Base-by-base conservation (phyloP, 2,888 invertebrate genomes). In the Ormyrus rosae region DNA sequence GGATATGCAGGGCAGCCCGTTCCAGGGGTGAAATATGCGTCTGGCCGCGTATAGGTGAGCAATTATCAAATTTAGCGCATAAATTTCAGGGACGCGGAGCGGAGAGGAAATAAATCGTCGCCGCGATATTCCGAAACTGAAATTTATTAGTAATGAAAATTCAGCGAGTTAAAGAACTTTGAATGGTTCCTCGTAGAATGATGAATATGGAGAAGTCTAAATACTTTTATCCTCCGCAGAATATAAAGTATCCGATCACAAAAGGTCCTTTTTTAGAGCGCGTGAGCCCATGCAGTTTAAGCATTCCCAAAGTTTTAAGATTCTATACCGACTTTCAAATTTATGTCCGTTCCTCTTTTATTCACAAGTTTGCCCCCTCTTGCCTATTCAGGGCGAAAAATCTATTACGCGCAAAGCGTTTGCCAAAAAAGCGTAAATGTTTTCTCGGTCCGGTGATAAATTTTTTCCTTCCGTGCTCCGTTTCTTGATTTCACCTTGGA, bases 181-280 rank as follows among this genome's bases (percentile, higher is more conserved):
- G 65, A 78, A 61, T 48, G 50, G 60, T 55, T 46, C 56, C 55
- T 50, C 64, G 48, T 64, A 6, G 58, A 77, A 53, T 78, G 78
- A 78, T 78, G 78, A 78, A 72, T 78, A 78, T 78, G 78, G 71
- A 78, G 50, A 78, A 71, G 60, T 78, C 78, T 78, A 78, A 78
- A 78, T 78, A 78, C 78, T 78, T 78, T 78, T 71, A 78, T 78
- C 65, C 65, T 65, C 19, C 51, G 61, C 61, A 55, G 78, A 79
- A 79, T 79, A 79, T 69, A 79, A 79, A 78, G 78, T 72, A 60
- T 79, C 67, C 63, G 64, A 79, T 78, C 67, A 65, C 67, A 73
- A 68, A 68, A 58, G 58, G 64, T 64, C 68, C 10, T 46, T 51
- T 71, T 64, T 58, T 69, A 64, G 60, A 50, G 56, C 51, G 11